These are phyloP conservation scores for Harpagifer antarcticus DNA, from an alignment of 2,797 vertebrate genomes.

Conservation along the genomic window DNA sequence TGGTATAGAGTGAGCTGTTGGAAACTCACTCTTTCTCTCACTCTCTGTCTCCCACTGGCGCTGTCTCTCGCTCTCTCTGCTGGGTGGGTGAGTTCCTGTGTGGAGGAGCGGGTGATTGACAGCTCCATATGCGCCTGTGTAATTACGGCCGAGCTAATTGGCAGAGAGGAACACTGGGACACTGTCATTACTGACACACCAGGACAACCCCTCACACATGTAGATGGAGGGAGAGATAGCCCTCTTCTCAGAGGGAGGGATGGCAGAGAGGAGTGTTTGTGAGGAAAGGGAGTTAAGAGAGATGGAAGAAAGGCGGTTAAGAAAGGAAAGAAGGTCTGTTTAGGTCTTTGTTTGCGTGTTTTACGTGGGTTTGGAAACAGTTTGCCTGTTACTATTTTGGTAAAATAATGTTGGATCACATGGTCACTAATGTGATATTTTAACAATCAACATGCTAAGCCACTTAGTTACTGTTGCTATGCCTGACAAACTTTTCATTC, in stretches of 20 bases:
- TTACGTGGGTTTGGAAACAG: constrained; percentile 31
- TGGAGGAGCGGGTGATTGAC: constrained; percentile 82
- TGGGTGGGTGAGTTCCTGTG: constrained; percentile 83
- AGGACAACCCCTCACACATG: constrained; percentile 75
- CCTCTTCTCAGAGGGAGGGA: constrained; percentile 58
- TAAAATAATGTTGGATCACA: constrained; percentile 26
- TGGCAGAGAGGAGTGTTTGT: constrained; percentile 39
- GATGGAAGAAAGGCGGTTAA: constrained; percentile 25
- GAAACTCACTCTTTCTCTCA: constrained; percentile 51
- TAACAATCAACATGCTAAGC: constrained; percentile 22
- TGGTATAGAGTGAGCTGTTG: constrained; percentile 54
- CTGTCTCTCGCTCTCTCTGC: constrained; percentile 51
- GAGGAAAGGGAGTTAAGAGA: constrained; percentile 46
- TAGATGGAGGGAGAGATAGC: constrained; percentile 76
- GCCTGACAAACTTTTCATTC: constrained; percentile 36
- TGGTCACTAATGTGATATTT: constrained; percentile 28
- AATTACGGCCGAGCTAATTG: constrained; percentile 87
- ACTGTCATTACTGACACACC: constrained; percentile 86
- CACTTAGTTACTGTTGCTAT: constrained; percentile 45
- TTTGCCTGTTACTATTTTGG: constrained; percentile 37
- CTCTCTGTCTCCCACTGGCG: constrained; percentile 26
- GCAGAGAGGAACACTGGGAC: constrained; percentile 84
- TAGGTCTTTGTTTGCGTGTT: constrained; percentile 36
- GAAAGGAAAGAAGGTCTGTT: constrained; percentile 17
- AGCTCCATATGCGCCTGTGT: constrained; percentile 87